Conservation (phyloP, 2,113 vertebrate genomes). For the Chaetodon auriga region DNA sequence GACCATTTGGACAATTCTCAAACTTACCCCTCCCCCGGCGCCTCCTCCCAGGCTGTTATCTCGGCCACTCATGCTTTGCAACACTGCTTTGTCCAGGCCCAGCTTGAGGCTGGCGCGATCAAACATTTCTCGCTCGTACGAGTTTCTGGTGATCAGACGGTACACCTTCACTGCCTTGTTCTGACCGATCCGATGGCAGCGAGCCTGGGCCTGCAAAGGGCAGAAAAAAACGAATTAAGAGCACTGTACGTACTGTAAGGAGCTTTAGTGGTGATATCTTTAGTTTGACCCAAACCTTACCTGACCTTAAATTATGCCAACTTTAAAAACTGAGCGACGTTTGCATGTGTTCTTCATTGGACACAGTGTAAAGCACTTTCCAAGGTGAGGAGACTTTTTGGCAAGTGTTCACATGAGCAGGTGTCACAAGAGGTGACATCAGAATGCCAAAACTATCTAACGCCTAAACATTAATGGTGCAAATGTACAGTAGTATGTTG, state of each 20-base stretch:
- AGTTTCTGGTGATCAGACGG: conserved; percentile 96
- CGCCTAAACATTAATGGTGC: neutral
- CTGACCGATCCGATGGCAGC: conserved; percentile 98
- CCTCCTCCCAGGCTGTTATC: conserved; percentile 91
- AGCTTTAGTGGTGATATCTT: neutral
- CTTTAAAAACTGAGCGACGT: neutral
- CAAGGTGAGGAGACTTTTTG: neutral
- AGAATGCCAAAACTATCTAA: neutral
- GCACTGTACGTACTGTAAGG: neutral
- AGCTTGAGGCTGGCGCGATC: conserved; percentile 97
- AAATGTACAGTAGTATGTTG: neutral
- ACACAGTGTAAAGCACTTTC: neutral
- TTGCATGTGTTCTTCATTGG: neutral
- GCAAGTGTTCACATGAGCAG: conserved; percentile 1
- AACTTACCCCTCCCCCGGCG: conserved; percentile 88
- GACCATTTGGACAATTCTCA: conserved; percentile 20
- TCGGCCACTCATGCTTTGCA: conserved; percentile 99
- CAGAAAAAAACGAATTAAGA: neutral
- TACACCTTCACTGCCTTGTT: conserved; percentile 99
- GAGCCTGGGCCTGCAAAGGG: conserved; percentile 92
- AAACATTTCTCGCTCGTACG: conserved; percentile 98
- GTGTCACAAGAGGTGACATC: neutral
- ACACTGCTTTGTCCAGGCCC: conserved; percentile 96
- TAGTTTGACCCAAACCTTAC: neutral
- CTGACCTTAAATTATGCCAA: neutral